Evolutionary conservation across 2,888 invertebrate genomes (phyloP).

Genomic region (Cosmia pyralina): DNA sequence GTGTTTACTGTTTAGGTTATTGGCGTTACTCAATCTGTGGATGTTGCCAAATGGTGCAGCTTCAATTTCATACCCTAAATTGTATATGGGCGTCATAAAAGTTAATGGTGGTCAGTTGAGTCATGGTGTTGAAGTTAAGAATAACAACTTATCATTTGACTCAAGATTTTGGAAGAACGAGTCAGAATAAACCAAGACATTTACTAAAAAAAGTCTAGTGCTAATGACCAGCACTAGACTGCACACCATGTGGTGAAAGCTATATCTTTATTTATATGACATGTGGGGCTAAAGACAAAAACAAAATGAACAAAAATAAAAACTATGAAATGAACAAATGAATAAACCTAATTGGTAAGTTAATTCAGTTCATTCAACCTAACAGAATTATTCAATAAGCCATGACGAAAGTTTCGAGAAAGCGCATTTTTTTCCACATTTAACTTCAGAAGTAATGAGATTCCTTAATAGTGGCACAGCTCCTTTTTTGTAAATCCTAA

Average conservation of each 20-base stretch:
- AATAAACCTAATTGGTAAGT: not conserved
- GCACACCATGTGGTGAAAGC: not conserved
- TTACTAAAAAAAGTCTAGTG: too few species aligned
- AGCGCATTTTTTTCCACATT: not conserved
- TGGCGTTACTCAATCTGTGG: slow-evolving; percentile 45
- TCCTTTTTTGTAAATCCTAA: slow-evolving; percentile 14
- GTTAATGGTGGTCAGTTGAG: slow-evolving; percentile 35
- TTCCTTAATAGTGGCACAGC: not conserved
- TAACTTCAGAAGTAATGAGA: not conserved
- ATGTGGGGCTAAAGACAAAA: not conserved
- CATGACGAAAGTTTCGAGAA: slow-evolving; percentile 4
- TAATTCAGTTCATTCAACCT: too few species aligned
- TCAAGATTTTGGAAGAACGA: not conserved
- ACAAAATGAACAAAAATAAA: too few species aligned
- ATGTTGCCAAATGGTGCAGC: slow-evolving; percentile 48
- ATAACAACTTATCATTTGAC: slow-evolving; percentile 2
- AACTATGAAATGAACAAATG: not conserved
- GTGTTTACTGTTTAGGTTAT: slow-evolving; percentile 37
- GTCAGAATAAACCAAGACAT: too few species aligned
- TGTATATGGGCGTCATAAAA: slow-evolving; percentile 51
- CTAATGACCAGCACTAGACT: too few species aligned
- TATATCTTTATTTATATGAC: not conserved
- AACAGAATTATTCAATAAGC: not conserved
- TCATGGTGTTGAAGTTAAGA: slow-evolving; percentile 23
- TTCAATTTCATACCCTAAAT: slow-evolving; percentile 54